These are phyloP conservation scores for Anniella stebbinsi DNA, from an alignment of 2,797 vertebrate genomes.

Conservation along the genomic window DNA sequence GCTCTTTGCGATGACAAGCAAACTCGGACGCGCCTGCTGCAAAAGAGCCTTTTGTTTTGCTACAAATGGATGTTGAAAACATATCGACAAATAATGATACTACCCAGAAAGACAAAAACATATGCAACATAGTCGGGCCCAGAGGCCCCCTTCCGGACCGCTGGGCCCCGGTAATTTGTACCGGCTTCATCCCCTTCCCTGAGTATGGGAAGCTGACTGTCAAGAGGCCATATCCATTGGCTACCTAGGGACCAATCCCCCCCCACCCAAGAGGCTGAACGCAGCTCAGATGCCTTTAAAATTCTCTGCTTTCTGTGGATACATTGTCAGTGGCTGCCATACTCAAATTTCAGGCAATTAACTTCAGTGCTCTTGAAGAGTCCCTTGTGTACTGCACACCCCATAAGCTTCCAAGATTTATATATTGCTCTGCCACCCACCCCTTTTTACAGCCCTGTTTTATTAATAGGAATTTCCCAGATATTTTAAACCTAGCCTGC, in stretches of 20 bases:
- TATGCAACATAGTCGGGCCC: no score
- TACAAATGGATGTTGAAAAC: no score
- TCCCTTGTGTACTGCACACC: not conserved
- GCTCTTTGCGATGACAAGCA: no score
- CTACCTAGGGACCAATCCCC: not conserved
- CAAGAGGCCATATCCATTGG: not conserved
- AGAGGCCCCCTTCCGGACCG: no score
- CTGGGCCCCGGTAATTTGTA: no score
- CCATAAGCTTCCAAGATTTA: not conserved
- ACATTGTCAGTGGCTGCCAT: not conserved
- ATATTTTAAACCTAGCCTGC: not conserved
- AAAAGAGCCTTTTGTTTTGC: no score
- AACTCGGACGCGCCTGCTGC: no score
- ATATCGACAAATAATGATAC: no score
- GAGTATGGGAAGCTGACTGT: not conserved
- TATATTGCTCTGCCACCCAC: not conserved
- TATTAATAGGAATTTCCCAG: not conserved
- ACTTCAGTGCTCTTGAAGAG: not conserved
- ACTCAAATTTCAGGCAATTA: not conserved
- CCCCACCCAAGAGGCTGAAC: not conserved
- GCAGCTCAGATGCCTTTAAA: not conserved
- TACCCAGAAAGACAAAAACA: no score
- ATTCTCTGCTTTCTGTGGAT: not conserved
- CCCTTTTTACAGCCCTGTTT: not conserved
- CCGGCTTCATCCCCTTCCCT: no score